These are phyloP conservation scores for Siphamia tubifer DNA, from an alignment of 2,113 vertebrate species.

Conservation along the genomic window DNA sequence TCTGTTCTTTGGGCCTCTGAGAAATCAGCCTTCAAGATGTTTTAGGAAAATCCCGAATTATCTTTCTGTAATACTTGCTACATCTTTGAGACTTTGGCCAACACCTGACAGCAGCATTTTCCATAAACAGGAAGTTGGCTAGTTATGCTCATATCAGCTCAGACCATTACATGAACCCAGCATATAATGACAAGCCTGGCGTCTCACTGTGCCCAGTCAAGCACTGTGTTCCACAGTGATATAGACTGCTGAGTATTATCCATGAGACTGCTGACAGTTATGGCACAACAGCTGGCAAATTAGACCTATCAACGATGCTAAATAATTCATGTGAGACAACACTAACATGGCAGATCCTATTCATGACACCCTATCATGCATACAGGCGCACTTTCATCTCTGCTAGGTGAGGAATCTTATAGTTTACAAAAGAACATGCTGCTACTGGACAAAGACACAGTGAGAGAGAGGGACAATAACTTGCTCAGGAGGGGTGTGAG, in stretches of 20 bases:
- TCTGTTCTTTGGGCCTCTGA: neutral
- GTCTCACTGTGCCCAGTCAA: constrained; percentile 73
- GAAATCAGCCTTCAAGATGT: neutral
- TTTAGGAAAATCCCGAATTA: neutral
- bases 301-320: constrained; percentile 77
- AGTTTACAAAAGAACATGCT: constrained; percentile 50
- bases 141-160: constrained; percentile 50
- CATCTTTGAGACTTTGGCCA: neutral
- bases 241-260: constrained; percentile 73
- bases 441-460: constrained; percentile 37
- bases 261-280: constrained; percentile 69
- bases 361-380: constrained; percentile 71
- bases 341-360: constrained; percentile 76
- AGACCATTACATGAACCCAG: constrained; percentile 38
- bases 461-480: constrained; percentile 50
- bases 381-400: constrained; percentile 67
- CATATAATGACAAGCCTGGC: constrained; percentile 58
- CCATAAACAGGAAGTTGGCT: constrained; percentile 72
- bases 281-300: constrained; percentile 81
- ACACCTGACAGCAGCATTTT: constrained; percentile 9
- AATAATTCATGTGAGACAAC: constrained; percentile 80
- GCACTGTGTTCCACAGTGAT: constrained; percentile 64
- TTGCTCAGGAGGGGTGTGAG: constrained; percentile 59
- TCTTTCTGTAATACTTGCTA: neutral
- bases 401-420: constrained; percentile 71